Base-by-base conservation (phyloP, 2,888 invertebrate genomes). In the Tetranychus piercei region DNA sequence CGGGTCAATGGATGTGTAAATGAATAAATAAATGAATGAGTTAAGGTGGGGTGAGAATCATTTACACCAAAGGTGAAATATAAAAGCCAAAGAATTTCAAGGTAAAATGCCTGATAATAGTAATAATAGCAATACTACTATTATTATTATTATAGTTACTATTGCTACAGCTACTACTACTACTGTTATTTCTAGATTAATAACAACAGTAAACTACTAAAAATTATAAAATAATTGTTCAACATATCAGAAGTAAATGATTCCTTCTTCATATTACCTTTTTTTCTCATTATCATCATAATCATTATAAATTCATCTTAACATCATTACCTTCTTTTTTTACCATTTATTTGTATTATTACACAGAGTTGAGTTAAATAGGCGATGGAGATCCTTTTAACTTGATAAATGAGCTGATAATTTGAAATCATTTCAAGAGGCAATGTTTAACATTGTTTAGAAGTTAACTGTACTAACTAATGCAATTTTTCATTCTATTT, bases 1-100 rank as follows among this genome's bases (percentile, higher is more conserved):
- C 55, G 55, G 55, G 55, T 55, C 55, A 55, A 55, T 55, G 55
- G 55, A 55, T 55, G 55, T 55, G 55, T 55, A 55, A 55, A 55
- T 34, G 34, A 34, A 34, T 55, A 55, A 55, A 55, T 9, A 55
- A 55, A 55, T 55, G 55, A 55, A 55, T 55, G 55, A 55, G 15
- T 55, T 55, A 15, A 55, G 55, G 55, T 55, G 55, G 15, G 55
- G 55, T 55, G 55, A 55, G 55, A 55, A 55, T 55, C 9, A 55
- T 55, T 55, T 55, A 55, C 55, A 55, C 55, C 55, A 55, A 55
- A 55, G 55, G 55, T 55, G 55, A 55, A 55, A 15, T 55, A 15
- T 9, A 55, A 55, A 55, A 55, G 55, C 55, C 55, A 55, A 55
- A 15, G 55, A 55, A 55, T 55, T 9, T 55, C 11, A 55, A 55